Evolutionary conservation across 2,113 vertebrate species (phyloP).

Genomic region (Oostethus manadensis): DNA sequence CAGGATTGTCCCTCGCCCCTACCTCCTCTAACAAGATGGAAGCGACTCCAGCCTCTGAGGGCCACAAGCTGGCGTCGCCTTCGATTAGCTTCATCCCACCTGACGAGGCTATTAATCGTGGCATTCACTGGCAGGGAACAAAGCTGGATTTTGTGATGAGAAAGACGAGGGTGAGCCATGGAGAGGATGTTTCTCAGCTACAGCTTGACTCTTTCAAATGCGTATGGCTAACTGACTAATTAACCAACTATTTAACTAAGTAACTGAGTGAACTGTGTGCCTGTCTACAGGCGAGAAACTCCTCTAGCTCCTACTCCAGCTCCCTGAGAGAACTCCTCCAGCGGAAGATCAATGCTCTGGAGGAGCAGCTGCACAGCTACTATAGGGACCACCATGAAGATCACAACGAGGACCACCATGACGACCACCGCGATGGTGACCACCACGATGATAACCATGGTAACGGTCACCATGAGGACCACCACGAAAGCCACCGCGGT

Average conservation of each 20-base stretch:
- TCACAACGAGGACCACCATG: constrained; percentile 6
- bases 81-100: constrained; percentile 67
- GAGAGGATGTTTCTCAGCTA: constrained; percentile 19
- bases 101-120: constrained; percentile 63
- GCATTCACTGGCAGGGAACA: constrained; percentile 50
- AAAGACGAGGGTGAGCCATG: constrained; percentile 31
- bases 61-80: constrained; percentile 40
- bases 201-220: neutral
- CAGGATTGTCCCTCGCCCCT: constrained; percentile 26
- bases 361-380: constrained; percentile 74
- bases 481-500: constrained; percentile 5
- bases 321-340: constrained; percentile 74
- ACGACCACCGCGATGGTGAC: constrained; percentile 3
- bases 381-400: constrained; percentile 34
- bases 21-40: constrained; percentile 41
- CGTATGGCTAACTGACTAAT: neutral
- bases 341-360: constrained; percentile 74
- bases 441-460: neutral
- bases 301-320: constrained; percentile 75
- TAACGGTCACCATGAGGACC: neutral
- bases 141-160: constrained; percentile 65
- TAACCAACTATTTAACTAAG: no score
- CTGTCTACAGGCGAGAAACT: constrained; percentile 67
- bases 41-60: constrained; percentile 19
- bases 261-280: neutral